Evolutionary conservation across 1,140 invertebrate genomes (phyloP).

Genomic region (Drosophila melanica): DNA sequence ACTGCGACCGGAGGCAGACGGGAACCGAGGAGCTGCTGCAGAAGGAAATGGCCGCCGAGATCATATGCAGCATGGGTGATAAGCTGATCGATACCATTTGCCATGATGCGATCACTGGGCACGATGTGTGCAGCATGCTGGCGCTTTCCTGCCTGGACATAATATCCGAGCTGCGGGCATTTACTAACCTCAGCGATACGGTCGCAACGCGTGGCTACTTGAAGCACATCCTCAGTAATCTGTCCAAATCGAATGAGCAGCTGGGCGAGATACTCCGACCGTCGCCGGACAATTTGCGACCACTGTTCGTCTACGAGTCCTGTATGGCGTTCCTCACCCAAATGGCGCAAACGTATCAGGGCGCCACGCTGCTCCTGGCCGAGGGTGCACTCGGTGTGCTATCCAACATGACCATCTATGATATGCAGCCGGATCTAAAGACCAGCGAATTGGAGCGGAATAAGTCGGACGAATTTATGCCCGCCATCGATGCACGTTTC

Average conservation of each 20-base stretch:
- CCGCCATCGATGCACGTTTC: constrained; percentile 88
- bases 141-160: constrained; percentile 92
- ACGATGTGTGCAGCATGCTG: constrained; percentile 95
- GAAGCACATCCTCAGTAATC: constrained; percentile 91
- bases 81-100: constrained; percentile 93
- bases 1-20: constrained; percentile 40
- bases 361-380: constrained; percentile 90
- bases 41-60: constrained; percentile 84
- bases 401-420: constrained; percentile 91
- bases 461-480: constrained; percentile 85
- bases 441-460: constrained; percentile 43
- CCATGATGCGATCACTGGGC: constrained; percentile 93
- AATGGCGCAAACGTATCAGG: constrained; percentile 88
- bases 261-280: constrained; percentile 89
- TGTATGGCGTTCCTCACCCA: constrained; percentile 93
- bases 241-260: constrained; percentile 90
- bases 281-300: constrained; percentile 88
- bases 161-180: constrained; percentile 90
- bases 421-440: constrained; percentile 90
- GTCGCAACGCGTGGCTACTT: constrained; percentile 92
- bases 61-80: constrained; percentile 90
- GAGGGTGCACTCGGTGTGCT: constrained; percentile 90
- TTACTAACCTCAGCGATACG: constrained; percentile 89
- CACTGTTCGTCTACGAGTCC: constrained; percentile 94
- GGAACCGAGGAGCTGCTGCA: constrained; percentile 26